Percentiles rank a stretch among this genome's conserved stretches.
Evolutionary conservation across 2,888 invertebrate genomes (phyloP).

Genomic region (Pediacus dermestoides): DNA sequence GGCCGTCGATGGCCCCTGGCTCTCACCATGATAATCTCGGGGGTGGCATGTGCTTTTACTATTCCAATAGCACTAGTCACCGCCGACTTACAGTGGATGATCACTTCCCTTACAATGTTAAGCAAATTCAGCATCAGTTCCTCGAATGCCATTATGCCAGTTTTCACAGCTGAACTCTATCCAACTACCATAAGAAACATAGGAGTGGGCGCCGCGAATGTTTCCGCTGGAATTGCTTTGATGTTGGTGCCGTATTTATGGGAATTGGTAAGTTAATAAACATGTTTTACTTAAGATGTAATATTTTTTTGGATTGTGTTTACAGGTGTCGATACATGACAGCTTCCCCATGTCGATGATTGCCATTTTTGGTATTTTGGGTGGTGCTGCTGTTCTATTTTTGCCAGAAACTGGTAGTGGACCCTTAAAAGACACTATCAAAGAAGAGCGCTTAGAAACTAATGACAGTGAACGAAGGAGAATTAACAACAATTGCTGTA

Average conservation of each 20-base stretch:
- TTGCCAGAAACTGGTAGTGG: constrained; percentile 71
- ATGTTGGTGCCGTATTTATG: constrained; percentile 76
- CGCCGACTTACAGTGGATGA: constrained; percentile 61
- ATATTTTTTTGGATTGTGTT: too few relatives aligned
- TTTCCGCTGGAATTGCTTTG: constrained; percentile 71
- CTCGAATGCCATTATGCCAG: constrained; percentile 74
- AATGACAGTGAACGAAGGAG: constrained; percentile 21
- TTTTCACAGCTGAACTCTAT: constrained; percentile 75
- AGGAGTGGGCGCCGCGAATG: constrained; percentile 72
- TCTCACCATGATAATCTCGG: constrained; percentile 64
- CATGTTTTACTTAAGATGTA: constrained; percentile 6
- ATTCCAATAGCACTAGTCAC: constrained; percentile 54
- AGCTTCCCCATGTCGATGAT: constrained; percentile 69
- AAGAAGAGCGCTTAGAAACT: constrained; percentile 27
- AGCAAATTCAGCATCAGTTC: constrained; percentile 77
- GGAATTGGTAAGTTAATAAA: constrained; percentile 59
- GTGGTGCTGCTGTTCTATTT: constrained; percentile 68
- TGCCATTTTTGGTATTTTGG: constrained; percentile 65
- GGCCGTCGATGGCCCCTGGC: constrained; percentile 71
- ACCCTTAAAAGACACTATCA: constrained; percentile 48
- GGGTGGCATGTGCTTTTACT: constrained; percentile 63
- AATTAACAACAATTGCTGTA: constrained; percentile 29
- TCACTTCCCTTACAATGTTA: constrained; percentile 71
- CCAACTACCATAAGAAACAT: constrained; percentile 77
- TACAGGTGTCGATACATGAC: constrained; percentile 62